Percentiles rank a stretch among this genome's conserved stretches.
Evolutionary conservation across 2,113 vertebrate genomes (phyloP).

Genomic region (Limnothrissa miodon): DNA sequence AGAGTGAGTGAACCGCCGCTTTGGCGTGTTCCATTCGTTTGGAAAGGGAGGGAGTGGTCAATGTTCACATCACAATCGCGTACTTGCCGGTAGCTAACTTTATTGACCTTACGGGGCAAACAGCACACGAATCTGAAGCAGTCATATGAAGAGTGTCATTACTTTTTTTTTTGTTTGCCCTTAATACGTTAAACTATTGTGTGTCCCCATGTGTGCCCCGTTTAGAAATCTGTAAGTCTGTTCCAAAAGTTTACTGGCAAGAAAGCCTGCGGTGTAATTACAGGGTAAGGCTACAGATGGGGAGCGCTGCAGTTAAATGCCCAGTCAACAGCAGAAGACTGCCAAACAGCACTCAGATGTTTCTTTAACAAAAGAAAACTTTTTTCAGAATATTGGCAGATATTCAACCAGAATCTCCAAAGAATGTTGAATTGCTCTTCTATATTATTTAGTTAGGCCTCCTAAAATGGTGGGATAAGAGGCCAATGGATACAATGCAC

Average conservation of each 20-base stretch:
- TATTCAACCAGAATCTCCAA: neutral
- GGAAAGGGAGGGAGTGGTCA: slow-evolving; percentile 17
- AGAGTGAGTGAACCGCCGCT: neutral
- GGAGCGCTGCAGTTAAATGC: slow-evolving; percentile 10
- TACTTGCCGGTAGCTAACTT: slow-evolving; percentile 6
- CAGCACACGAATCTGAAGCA: neutral
- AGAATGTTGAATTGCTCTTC: neutral
- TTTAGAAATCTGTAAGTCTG: neutral
- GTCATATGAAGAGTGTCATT: neutral
- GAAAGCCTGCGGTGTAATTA: slow-evolving; percentile 1
- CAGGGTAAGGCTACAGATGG: slow-evolving; percentile 17
- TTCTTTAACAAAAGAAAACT: neutral
- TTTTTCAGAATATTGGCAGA: neutral
- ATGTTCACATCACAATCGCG: slow-evolving; percentile 1
- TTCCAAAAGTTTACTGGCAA: slow-evolving; percentile 12
- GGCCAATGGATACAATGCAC: neutral
- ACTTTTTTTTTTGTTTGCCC: neutral
- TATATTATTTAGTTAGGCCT: neutral
- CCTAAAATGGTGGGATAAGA: neutral
- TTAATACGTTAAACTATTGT: neutral
- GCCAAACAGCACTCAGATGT: neutral
- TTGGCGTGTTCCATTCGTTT: neutral
- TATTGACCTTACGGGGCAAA: neutral
- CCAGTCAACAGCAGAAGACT: neutral
- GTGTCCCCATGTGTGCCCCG: neutral